These are phyloP conservation scores for Ypsolopha sequella DNA, from an alignment of 2,888 invertebrate species.

Conservation along the genomic window DNA sequence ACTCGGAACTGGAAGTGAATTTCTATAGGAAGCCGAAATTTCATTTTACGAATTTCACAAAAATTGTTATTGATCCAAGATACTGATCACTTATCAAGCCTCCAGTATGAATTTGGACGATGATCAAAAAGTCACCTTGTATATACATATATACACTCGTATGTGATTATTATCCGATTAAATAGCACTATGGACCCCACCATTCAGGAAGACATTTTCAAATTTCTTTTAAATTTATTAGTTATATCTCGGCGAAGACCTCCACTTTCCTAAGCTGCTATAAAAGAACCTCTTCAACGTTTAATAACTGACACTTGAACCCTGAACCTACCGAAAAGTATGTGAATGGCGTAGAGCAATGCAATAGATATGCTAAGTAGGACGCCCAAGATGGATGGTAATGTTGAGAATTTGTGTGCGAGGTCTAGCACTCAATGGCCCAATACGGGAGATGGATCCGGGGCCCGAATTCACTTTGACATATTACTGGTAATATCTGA, in stretches of 20 bases:
- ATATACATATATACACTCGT: too few species aligned
- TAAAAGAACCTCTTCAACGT: neutral
- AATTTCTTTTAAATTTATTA: slow-evolving; percentile 3
- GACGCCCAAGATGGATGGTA: slow-evolving; percentile 31
- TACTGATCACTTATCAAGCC: too few species aligned
- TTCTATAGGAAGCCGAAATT: too few species aligned
- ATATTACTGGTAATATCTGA: slow-evolving; percentile 42
- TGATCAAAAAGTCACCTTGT: too few species aligned
- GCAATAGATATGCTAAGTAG: slow-evolving; percentile 51
- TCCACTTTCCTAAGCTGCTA: neutral
- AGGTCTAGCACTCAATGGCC: slow-evolving; percentile 10
- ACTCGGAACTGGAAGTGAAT: too few species aligned
- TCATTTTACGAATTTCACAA: too few species aligned
- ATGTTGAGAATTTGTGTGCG: slow-evolving; percentile 21
- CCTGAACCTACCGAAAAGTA: slow-evolving; percentile 9
- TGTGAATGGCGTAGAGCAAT: slow-evolving; percentile 31
- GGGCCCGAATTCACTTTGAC: slow-evolving; percentile 44
- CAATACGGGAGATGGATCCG: slow-evolving; percentile 21
- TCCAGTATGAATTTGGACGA: too few species aligned
- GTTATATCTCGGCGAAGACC: neutral
- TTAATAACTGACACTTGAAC: neutral
- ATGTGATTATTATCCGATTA: neutral
- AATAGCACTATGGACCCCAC: neutral
- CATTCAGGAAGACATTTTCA: neutral
- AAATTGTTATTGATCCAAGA: too few species aligned